Evolutionary conservation across 2,797 vertebrate species (phyloP).

Genomic region (Thalassophryne amazonica): DNA sequence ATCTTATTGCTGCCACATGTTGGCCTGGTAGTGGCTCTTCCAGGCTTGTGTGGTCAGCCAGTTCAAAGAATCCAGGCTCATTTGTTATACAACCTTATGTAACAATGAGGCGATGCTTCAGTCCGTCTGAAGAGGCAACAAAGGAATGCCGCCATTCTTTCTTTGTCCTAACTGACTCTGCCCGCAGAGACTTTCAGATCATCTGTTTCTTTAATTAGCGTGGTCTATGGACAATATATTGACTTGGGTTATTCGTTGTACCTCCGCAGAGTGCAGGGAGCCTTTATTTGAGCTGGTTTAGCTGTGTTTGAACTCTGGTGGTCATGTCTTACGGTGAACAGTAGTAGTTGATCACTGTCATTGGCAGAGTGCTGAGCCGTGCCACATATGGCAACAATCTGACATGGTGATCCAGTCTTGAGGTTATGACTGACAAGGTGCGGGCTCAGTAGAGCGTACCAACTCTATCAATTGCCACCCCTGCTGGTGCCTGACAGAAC

Average conservation of each 20-base stretch:
- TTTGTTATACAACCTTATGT: slow-evolving; percentile 84
- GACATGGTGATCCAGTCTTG: slow-evolving; percentile 74
- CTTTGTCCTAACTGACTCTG: slow-evolving; percentile 54
- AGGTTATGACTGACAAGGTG: slow-evolving; percentile 76
- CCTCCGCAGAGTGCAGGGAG: slow-evolving; percentile 26
- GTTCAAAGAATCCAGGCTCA: slow-evolving; percentile 80
- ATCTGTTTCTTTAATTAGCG: slow-evolving; percentile 67
- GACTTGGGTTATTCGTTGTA: slow-evolving; percentile 20
- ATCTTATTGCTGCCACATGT: slow-evolving; percentile 85
- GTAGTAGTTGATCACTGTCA: slow-evolving; percentile 78
- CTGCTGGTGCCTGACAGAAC: slow-evolving; percentile 59
- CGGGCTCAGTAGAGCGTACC: slow-evolving; percentile 64
- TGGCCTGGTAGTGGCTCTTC: slow-evolving; percentile 74
- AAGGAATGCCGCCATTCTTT: slow-evolving; percentile 56
- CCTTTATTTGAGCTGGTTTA: slow-evolving; percentile 40
- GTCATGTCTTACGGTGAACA: slow-evolving; percentile 63
- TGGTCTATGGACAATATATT: slow-evolving; percentile 46
- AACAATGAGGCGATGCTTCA: slow-evolving; percentile 70
- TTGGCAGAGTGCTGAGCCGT: slow-evolving; percentile 67
- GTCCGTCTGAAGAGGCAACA: slow-evolving; percentile 61
- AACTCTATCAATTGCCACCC: slow-evolving; percentile 66
- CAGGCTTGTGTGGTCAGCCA: slow-evolving; percentile 81
- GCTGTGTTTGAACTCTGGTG: slow-evolving; percentile 68
- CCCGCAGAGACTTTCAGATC: slow-evolving; percentile 49
- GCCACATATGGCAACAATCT: slow-evolving; percentile 84